Conservation (phyloP, 2,888 invertebrate species). For the Stenolophus ochropezus region DNA sequence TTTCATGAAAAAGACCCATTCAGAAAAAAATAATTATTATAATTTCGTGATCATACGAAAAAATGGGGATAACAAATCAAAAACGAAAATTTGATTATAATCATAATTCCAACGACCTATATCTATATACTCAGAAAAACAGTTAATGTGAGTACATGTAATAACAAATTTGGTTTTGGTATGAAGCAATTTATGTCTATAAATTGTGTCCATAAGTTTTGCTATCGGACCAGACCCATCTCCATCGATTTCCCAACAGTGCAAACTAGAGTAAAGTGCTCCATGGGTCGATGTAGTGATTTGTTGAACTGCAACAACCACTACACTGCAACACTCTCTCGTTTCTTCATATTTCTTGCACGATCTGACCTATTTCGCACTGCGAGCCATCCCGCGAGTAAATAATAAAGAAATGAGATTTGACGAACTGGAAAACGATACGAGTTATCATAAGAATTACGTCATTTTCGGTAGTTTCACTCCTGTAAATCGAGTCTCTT, state of each 20-base stretch:
- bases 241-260: not conserved
- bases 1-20: too few species aligned
- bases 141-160: too few species aligned
- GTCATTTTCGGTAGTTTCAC: constrained; percentile 13
- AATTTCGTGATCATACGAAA: too few species aligned
- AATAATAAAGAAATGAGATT: constrained; percentile 48
- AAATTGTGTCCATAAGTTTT: not conserved
- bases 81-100: too few species aligned
- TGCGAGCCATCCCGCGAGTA: constrained; percentile 6
- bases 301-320: constrained; percentile 16
- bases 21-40: too few species aligned
- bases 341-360: constrained; percentile 55
- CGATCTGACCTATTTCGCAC: constrained; percentile 40
- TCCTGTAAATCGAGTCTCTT: not conserved
- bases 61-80: too few species aligned
- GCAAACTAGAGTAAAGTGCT: constrained; percentile 1
- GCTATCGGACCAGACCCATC: not conserved
- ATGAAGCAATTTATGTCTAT: too few species aligned
- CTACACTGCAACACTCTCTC: constrained; percentile 15
- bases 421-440: constrained; percentile 46
- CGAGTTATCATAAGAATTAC: constrained; percentile 32
- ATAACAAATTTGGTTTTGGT: too few species aligned
- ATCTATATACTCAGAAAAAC: too few species aligned
- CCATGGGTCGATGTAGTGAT: constrained; percentile 45
- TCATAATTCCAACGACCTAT: too few species aligned